These are phyloP conservation scores for Mobula birostris DNA, from an alignment of 2,113 vertebrate species.

Conservation along the genomic window DNA sequence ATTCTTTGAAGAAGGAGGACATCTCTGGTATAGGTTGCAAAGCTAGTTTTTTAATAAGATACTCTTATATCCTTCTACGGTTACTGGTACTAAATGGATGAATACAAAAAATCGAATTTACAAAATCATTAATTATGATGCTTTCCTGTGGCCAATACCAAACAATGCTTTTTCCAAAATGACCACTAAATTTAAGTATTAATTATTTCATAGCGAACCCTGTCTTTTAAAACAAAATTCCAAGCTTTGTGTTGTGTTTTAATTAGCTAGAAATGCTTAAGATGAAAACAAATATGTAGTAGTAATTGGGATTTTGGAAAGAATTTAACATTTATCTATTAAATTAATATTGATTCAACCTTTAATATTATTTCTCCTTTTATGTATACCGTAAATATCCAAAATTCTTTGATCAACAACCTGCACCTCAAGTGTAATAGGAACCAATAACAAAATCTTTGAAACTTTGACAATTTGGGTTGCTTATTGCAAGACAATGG, in stretches of 20 bases:
- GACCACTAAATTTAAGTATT: not conserved
- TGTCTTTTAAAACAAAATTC: not conserved
- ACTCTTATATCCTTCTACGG: not conserved
- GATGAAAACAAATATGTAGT: not conserved
- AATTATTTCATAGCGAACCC: not conserved
- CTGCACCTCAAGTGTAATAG: not conserved
- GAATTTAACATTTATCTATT: not conserved
- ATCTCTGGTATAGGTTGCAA: not conserved
- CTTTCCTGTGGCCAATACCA: not conserved
- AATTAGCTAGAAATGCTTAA: not conserved
- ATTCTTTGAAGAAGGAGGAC: too few relatives aligned
- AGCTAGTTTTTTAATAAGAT: not conserved
- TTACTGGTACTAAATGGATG: not conserved
- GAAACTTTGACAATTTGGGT: not conserved
- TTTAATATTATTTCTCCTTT: conserved; percentile 4
- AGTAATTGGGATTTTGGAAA: not conserved
- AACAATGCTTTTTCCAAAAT: not conserved
- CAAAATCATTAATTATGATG: not conserved
- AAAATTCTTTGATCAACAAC: not conserved
- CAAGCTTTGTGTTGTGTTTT: not conserved
- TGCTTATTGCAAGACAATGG: not conserved
- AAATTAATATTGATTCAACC: not conserved
- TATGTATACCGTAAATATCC: not conserved
- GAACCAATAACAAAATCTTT: not conserved
- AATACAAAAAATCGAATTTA: not conserved